Evolutionary conservation across 2,113 vertebrate genomes (phyloP).

Genomic region (Syrmaticus mikado): DNA sequence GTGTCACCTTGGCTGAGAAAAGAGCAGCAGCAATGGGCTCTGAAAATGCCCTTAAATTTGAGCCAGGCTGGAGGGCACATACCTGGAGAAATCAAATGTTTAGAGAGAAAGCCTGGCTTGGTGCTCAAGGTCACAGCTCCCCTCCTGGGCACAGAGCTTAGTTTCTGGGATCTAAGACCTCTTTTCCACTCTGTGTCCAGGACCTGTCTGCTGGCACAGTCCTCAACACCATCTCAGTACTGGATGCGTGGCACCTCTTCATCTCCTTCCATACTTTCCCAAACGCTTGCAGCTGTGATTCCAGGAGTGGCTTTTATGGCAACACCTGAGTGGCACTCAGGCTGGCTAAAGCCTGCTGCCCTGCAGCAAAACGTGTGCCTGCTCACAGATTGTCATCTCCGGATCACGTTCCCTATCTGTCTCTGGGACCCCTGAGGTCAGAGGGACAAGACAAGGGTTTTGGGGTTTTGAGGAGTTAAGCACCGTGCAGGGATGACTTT

Average conservation of each 20-base stretch:
- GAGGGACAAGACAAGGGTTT: not conserved
- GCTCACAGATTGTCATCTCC: not conserved
- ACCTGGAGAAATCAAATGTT: not conserved
- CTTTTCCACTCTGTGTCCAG: not conserved
- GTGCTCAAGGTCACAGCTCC: not conserved
- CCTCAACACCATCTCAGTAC: not conserved
- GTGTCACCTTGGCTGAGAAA: not conserved
- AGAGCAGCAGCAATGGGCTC: not conserved
- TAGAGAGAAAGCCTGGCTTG: not conserved
- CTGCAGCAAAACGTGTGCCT: not conserved
- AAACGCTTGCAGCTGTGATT: not conserved
- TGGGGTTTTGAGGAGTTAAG: not conserved
- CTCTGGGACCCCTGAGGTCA: not conserved
- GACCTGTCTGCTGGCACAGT: not conserved
- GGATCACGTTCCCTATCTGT: not conserved
- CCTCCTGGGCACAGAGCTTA: not conserved
- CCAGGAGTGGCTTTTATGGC: not conserved
- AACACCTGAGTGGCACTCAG: not conserved
- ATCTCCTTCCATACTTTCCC: not conserved
- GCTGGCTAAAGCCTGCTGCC: not conserved
- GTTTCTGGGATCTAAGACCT: not conserved
- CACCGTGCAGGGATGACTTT: rapidly evolving
- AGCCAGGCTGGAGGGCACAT: not conserved
- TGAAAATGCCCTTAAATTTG: not conserved
- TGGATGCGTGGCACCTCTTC: not conserved